Evolutionary conservation across 2,113 vertebrate genomes (phyloP), one percentile per base, ranked within the genome.

Genomic region (Hymenochirus boettgeri): DNA sequence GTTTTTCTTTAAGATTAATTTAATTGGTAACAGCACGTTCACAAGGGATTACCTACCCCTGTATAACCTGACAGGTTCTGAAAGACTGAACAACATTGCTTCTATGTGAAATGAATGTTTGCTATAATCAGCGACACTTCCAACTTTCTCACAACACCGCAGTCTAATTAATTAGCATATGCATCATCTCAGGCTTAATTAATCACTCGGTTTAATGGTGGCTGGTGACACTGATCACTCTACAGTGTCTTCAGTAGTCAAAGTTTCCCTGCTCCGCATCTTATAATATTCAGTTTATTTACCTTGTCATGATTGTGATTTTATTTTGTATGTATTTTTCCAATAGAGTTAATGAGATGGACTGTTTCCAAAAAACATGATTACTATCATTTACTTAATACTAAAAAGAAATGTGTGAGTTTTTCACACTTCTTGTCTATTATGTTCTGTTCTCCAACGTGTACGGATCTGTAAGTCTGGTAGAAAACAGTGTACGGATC

Each of bases 151-250:
- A 60, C n/a, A 52, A 45, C 56, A 45, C 47, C 33, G 57, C 25
- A 39, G 64, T 60, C 35, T 69, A 53, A 69, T 60, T 52, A 53
- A 69, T 69, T 60, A 60, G 56, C 65, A 60, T 69, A 69, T 69
- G 57, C 65, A 60, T 50, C n/a, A 69, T 60, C 46, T 59, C 48
- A 53, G 35, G 35, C 47, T 37, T 69, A 69, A 69, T 69, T 60
- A 69, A 69, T 69, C 57, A 53, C 65, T 45, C n/a, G n/a, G 57
- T 29, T 52, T 52, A 60, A 69, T 69, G 65, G 65, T 45, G 65
- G 47, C 46, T 42, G 64, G 48, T 35, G 65, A 69, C 65, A 53
- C 33, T 52, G 65, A 69, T 69, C 65, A 31, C 57, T 60, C 57
- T 48, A 31, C 64, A n/a, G 31, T 24, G 63, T 37, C 47, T 52